These are phyloP conservation scores for Pseudeuparius sepicola DNA, from an alignment of 2,888 invertebrate genomes.

Conservation along the genomic window DNA sequence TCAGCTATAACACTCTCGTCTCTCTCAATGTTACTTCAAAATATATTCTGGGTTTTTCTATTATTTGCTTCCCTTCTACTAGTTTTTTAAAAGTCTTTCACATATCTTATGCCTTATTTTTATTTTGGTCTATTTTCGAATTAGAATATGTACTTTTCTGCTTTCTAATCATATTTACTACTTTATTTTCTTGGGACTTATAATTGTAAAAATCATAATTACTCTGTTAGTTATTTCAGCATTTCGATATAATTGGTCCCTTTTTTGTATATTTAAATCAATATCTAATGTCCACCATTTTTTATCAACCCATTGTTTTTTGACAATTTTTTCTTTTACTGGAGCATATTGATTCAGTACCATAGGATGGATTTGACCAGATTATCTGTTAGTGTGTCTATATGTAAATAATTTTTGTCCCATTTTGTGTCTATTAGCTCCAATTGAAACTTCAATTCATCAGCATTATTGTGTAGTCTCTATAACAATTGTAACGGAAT, in stretches of 20 bases:
- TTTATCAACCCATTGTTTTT: slow-evolving; percentile 8
- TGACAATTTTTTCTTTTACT: no score
- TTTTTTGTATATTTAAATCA: neutral
- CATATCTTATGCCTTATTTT: no score
- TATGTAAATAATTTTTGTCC: slow-evolving; percentile 1
- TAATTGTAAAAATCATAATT: no score
- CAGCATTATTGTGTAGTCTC: neutral
- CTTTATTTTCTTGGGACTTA: no score
- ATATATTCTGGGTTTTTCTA: no score
- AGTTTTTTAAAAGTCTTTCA: no score
- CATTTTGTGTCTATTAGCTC: slow-evolving; percentile 7
- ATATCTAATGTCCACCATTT: slow-evolving; percentile 8
- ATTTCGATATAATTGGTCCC: slow-evolving; percentile 3
- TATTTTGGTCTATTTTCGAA: slow-evolving; percentile 1
- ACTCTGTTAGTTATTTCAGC: slow-evolving; percentile 5
- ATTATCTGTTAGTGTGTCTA: slow-evolving; percentile 6
- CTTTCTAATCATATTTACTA: slow-evolving; percentile 3
- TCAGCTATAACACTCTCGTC: no score
- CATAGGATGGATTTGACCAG: no score
- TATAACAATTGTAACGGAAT: no score
- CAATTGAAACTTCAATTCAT: slow-evolving; percentile 7
- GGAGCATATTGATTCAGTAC: no score
- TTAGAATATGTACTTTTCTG: slow-evolving; percentile 1
- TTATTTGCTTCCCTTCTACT: no score
- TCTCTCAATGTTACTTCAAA: no score